phyloP scores from a whole-genome alignment of 2,888 invertebrate species.

The Epinotia nisella region DNA sequence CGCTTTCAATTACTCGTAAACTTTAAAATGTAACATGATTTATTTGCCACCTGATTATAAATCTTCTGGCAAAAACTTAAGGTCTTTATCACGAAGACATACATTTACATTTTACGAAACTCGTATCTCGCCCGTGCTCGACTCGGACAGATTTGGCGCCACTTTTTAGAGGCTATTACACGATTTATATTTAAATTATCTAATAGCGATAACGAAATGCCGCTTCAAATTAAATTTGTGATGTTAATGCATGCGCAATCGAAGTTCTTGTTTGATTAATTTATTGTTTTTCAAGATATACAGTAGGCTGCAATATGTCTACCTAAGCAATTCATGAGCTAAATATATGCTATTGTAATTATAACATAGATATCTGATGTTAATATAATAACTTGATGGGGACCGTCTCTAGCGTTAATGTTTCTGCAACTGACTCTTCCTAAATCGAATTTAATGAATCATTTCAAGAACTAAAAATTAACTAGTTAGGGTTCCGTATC shows the following conservation, averaged over 20 bases:
- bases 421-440: too few relatives aligned
- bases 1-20: constrained; percentile 51
- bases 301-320: background rate
- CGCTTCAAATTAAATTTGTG: constrained; percentile 44
- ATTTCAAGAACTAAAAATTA: too few relatives aligned
- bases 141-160: constrained; percentile 42
- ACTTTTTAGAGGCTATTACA: constrained; percentile 40
- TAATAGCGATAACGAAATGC: constrained; percentile 38
- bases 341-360: too few relatives aligned
- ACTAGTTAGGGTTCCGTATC: too few relatives aligned
- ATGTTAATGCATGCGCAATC: constrained; percentile 36
- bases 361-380: too few relatives aligned
- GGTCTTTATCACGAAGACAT: background rate
- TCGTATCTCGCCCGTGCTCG: constrained; percentile 30
- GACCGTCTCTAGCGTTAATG: too few relatives aligned
- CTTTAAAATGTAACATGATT: constrained; percentile 27
- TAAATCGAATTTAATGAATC: too few relatives aligned
- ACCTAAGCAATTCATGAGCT: too few relatives aligned
- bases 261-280: constrained; percentile 19
- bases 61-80: background rate
- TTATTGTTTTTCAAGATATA: constrained; percentile 6
- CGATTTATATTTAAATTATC: constrained; percentile 40
- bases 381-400: too few relatives aligned
- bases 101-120: constrained; percentile 5
- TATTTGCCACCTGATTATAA: background rate